These are phyloP conservation scores for Lycaon pictus DNA, from an alignment of 2,113 vertebrate species.

Conservation along the genomic window DNA sequence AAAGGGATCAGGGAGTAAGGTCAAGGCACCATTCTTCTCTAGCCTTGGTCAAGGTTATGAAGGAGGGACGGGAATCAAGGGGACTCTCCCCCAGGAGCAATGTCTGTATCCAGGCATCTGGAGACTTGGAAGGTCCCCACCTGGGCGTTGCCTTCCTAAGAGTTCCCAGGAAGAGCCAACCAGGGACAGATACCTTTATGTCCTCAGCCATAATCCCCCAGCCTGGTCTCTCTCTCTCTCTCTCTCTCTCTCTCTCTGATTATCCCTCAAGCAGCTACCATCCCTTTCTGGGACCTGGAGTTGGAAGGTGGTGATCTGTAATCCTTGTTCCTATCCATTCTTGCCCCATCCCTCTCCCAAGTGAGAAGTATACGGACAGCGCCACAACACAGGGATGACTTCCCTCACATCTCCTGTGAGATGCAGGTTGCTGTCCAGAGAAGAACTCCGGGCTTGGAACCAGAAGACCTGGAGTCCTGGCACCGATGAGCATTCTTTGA, in stretches of 20 bases:
- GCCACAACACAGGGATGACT: background rate
- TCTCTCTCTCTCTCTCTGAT: background rate
- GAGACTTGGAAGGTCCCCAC: background rate
- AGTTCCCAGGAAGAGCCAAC: background rate
- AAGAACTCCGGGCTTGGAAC: background rate
- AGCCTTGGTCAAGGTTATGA: background rate
- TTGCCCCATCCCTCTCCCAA: background rate
- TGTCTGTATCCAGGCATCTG: background rate
- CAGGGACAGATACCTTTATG: background rate
- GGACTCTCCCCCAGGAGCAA: background rate
- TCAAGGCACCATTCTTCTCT: background rate
- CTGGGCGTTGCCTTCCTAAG: background rate
- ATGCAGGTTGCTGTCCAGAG: background rate
- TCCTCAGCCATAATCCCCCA: background rate
- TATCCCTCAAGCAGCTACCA: background rate
- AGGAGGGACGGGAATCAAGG: background rate
- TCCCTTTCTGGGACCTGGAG: background rate
- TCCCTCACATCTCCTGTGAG: background rate
- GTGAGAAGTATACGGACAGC: background rate
- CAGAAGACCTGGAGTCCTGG: slow-evolving; percentile 2
- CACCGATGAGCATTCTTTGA: background rate
- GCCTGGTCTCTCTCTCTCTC: background rate
- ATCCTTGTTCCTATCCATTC: background rate
- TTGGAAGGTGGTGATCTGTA: background rate
- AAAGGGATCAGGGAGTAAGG: background rate